Base-by-base conservation (phyloP, 2,888 invertebrate species). In the Argyresthia albistria region DNA sequence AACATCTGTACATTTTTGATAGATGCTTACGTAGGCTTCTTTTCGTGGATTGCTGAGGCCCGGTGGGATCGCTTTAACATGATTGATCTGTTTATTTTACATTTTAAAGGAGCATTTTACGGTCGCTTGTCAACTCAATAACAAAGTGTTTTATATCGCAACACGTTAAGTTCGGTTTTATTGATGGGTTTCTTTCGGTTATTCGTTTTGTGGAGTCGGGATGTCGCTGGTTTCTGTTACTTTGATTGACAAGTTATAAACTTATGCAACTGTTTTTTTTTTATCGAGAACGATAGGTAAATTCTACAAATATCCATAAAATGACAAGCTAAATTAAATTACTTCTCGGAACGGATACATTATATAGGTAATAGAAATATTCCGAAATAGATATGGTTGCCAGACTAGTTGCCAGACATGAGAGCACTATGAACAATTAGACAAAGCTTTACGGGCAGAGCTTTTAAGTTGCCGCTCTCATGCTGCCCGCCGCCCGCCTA, bases 31-130 rank as follows among this genome's bases (percentile, higher is more conserved):
- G 80, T 80, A 82, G 86, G 76, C 81, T 83, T 83, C 87, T 86
- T 87, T 83, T 82, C 84, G 83, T 78, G 82, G 82, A 80, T 81
- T 76, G 66, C 68, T 65, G 72, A 77, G 76, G 77, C 82, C 82
- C 83, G 80, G 83, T 79, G 84, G 87, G 86, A 84, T 83, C 82
- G 76, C 79, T 83, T 81, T 78, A 82, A 81, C 81, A 86, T 87
- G 87, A 87, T 87, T 87, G 87, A 87, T 87, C 86, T 86, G 87
- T 87, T 87, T 87, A 86, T 87, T 87, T 87, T 82, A 86, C 84
- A 87, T 86, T 87, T 87, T 86, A 86, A 86, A 86, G 80, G 77
- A 80, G 79, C 83, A 83, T 86, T 87, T 86, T 87, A 87, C 86
- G 87, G 84, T 84, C 84, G 86, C 80, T 83, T 86, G 87, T 86